phyloP scores from a whole-genome alignment of 2,113 vertebrate species.

The Peromyscus leucopus region DNA sequence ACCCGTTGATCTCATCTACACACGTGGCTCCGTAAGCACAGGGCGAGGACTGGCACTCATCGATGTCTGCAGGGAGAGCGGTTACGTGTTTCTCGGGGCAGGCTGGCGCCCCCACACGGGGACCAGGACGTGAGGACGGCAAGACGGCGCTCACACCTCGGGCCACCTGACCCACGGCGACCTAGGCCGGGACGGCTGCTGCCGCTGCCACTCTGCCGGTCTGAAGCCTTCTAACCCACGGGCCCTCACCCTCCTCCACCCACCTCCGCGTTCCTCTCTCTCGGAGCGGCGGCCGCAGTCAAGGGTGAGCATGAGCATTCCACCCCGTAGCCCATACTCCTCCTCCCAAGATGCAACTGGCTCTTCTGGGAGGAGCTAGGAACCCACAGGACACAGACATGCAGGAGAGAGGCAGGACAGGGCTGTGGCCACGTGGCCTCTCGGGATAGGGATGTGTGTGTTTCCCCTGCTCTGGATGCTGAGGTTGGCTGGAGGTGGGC shows the following conservation, averaged over 20 bases:
- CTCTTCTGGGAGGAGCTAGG: background rate
- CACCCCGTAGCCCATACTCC: background rate
- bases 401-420: fast-evolving
- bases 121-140: background rate
- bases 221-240: background rate
- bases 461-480: fast-evolving
- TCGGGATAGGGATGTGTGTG: fast-evolving
- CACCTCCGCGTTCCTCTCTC: fast-evolving
- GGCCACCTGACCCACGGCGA: background rate
- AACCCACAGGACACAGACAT: fast-evolving
- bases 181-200: fast-evolving
- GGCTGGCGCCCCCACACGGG: background rate
- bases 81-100: fast-evolving
- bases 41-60: slow-evolving; percentile 97
- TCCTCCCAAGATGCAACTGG: background rate
- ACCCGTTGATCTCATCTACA: slow-evolving; percentile 95
- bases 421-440: fast-evolving
- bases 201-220: background rate
- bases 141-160: background rate
- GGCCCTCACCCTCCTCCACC: fast-evolving
- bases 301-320: too few species aligned
- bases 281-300: background rate
- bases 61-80: slow-evolving; percentile 89
- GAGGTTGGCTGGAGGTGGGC: background rate
- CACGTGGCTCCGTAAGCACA: slow-evolving; percentile 96